Percentiles rank a stretch among this genome's conserved stretches.
phyloP scores from a whole-genome alignment of 2,888 invertebrate genomes.

The Lordiphosa andalusiaca region DNA sequence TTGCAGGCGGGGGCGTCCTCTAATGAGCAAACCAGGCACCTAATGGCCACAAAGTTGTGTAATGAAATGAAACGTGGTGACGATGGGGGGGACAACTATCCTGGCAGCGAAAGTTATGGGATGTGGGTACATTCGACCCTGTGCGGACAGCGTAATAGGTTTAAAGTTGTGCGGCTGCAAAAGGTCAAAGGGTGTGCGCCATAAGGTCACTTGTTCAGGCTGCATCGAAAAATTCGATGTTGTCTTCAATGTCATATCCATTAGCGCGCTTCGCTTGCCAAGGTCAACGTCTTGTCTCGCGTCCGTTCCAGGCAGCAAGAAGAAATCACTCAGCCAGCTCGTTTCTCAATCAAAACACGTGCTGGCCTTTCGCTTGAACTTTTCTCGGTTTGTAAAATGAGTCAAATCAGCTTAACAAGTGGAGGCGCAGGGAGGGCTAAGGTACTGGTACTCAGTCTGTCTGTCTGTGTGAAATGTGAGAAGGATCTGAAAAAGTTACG shows the following conservation, averaged over 20 bases:
- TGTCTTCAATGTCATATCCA: slow-evolving; percentile 45
- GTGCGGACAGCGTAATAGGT: slow-evolving; percentile 2
- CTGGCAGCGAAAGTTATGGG: no score
- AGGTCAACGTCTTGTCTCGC: slow-evolving; percentile 46
- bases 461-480: no score
- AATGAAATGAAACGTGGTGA: slow-evolving; percentile 12
- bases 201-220: slow-evolving; percentile 16
- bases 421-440: slow-evolving; percentile 25
- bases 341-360: slow-evolving; percentile 56
- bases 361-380: slow-evolving; percentile 40
- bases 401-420: slow-evolving; percentile 10
- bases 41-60: slow-evolving; percentile 24
- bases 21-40: slow-evolving; percentile 23
- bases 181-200: slow-evolving; percentile 25
- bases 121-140: slow-evolving; percentile 18
- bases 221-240: slow-evolving; percentile 8
- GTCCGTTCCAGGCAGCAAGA: slow-evolving; percentile 22
- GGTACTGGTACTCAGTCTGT: not conserved
- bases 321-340: slow-evolving; percentile 54
- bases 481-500: no score
- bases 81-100: not conserved
- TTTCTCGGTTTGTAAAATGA: not conserved
- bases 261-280: slow-evolving; percentile 51
- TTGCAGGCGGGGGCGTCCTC: slow-evolving; percentile 10
- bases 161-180: not conserved